Conservation (phyloP, 2,888 invertebrate genomes). For the Heliconius erato region DNA sequence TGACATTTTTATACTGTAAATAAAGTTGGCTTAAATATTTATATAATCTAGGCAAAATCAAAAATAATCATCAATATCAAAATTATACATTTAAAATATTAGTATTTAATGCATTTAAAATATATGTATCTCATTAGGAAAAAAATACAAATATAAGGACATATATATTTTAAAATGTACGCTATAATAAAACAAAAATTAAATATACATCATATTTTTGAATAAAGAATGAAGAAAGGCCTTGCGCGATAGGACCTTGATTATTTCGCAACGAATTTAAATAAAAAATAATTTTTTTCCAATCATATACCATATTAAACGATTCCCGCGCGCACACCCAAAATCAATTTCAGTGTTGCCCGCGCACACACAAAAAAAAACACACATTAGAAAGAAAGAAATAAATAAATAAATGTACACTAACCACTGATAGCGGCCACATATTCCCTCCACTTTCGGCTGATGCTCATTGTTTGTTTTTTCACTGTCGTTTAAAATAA, state of each 20-base stretch:
- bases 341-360: slow-evolving; percentile 48
- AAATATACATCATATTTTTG: neutral
- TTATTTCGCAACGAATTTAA: slow-evolving; percentile 16
- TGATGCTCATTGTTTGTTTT: slow-evolving; percentile 74
- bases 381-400: slow-evolving; percentile 55
- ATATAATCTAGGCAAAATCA: neutral
- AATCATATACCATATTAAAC: neutral
- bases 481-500: slow-evolving; percentile 69
- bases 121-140: too few species aligned
- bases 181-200: neutral
- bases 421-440: slow-evolving; percentile 82
- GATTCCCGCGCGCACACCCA: slow-evolving; percentile 25
- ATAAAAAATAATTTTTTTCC: neutral
- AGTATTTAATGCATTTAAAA: too few species aligned
- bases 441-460: slow-evolving; percentile 82
- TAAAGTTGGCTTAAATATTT: too few species aligned
- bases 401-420: slow-evolving; percentile 64
- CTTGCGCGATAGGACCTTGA: slow-evolving; percentile 11
- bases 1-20: too few species aligned
- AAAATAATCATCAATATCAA: neutral
- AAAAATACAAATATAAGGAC: too few species aligned
- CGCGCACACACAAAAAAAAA: slow-evolving; percentile 49
- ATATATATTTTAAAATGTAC: too few species aligned
- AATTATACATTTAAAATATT: neutral
- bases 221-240: neutral